Conservation (phyloP, 2,113 vertebrate species). For the Pogona vitticeps region DNA sequence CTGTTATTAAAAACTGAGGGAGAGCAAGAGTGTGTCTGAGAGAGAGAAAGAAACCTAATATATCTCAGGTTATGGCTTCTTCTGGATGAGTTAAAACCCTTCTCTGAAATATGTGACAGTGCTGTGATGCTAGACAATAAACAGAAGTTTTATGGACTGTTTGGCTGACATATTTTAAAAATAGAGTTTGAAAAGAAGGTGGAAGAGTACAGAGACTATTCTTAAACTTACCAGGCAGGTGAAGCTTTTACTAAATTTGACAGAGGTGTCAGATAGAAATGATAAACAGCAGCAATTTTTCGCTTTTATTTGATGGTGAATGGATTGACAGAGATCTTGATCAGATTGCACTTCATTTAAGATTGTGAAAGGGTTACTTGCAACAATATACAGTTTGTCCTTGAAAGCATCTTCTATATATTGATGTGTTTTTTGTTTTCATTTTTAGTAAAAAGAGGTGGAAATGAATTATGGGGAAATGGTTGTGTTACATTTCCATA, state of each 20-base stretch:
- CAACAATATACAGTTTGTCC: background rate
- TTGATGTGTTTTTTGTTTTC: no score
- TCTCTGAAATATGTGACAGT: background rate
- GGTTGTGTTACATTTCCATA: background rate
- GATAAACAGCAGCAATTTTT: background rate
- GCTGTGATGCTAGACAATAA: background rate
- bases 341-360: background rate
- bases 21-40: background rate
- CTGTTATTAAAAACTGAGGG: background rate
- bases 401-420: background rate
- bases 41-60: background rate
- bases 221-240: background rate
- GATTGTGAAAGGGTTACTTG: background rate
- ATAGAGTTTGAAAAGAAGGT: background rate
- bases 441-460: background rate
- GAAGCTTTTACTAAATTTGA: background rate
- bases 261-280: background rate
- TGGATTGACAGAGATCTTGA: background rate
- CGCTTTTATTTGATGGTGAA: background rate
- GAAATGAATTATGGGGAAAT: background rate
- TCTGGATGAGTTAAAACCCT: conserved; percentile 6
- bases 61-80: background rate
- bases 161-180: background rate
- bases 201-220: background rate
- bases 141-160: background rate